A percentile compares a stretch with the other conserved stretches of the same genome.
These are phyloP conservation scores for Rhea americana DNA, from an alignment of 2,113 vertebrate species.

Conservation along the genomic window DNA sequence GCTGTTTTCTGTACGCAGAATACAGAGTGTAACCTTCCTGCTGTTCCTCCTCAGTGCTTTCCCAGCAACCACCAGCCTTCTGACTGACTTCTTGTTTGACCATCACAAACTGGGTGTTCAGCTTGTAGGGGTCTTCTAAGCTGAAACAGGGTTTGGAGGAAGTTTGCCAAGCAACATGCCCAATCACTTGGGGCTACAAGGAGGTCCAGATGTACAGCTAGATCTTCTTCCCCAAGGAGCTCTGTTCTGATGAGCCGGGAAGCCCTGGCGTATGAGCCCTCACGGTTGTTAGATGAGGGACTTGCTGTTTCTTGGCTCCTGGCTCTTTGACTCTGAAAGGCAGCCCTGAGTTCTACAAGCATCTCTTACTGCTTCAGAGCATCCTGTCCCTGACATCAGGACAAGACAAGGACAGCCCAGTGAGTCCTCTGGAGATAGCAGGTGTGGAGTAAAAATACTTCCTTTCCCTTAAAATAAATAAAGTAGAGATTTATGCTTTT, in stretches of 20 bases:
- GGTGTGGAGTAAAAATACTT: background rate
- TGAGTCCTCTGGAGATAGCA: background rate
- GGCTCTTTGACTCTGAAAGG: background rate
- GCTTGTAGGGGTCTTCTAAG: background rate
- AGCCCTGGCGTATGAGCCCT: background rate
- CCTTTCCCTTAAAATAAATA: background rate
- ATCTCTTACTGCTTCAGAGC: background rate
- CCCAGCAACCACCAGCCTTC: background rate
- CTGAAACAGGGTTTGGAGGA: background rate
- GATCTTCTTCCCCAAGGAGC: background rate
- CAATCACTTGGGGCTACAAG: background rate
- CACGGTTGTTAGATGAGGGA: too few relatives aligned
- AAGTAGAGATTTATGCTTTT: background rate
- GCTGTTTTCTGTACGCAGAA: background rate
- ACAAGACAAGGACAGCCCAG: background rate
- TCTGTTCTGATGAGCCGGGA: background rate
- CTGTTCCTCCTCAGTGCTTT: background rate
- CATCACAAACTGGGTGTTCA: background rate
- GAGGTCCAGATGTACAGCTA: background rate
- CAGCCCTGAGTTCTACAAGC: background rate
- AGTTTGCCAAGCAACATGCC: background rate
- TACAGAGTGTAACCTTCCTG: background rate
- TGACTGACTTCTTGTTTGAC: background rate
- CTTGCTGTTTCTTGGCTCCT: background rate
- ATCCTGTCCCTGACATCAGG: background rate